Conservation (phyloP, 2,797 vertebrate genomes). For the Microhierax caerulescens region DNA sequence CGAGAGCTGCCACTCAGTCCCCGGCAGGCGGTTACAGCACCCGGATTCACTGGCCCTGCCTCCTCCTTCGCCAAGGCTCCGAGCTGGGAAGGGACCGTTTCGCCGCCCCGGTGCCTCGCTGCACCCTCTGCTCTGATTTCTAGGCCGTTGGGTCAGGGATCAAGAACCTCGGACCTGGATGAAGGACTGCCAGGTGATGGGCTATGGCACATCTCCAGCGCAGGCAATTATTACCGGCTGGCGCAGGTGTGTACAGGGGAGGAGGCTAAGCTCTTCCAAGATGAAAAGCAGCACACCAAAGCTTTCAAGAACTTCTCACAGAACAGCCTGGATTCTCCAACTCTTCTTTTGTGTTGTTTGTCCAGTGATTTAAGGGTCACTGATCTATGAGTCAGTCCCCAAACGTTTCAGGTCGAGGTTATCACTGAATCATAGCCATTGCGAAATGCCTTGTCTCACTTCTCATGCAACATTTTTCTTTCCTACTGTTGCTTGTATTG, state of each 20-base stretch:
- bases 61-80: background rate
- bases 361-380: background rate
- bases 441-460: background rate
- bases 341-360: background rate
- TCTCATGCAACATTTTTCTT: background rate
- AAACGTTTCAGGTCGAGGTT: background rate
- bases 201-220: background rate
- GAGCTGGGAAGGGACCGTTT: background rate
- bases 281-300: background rate
- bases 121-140: background rate
- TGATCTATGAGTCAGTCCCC: background rate
- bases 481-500: background rate
- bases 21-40: rapidly evolving
- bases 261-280: background rate
- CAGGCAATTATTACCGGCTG: background rate
- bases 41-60: background rate
- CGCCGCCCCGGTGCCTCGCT: rapidly evolving
- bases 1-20: background rate
- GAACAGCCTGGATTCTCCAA: background rate
- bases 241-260: background rate
- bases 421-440: background rate
- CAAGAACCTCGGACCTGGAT: background rate
- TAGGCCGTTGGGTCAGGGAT: background rate
- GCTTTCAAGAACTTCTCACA: background rate
- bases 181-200: background rate